Base-by-base conservation (phyloP, 2,888 invertebrate genomes). In the Chymomyza procnemis region DNA sequence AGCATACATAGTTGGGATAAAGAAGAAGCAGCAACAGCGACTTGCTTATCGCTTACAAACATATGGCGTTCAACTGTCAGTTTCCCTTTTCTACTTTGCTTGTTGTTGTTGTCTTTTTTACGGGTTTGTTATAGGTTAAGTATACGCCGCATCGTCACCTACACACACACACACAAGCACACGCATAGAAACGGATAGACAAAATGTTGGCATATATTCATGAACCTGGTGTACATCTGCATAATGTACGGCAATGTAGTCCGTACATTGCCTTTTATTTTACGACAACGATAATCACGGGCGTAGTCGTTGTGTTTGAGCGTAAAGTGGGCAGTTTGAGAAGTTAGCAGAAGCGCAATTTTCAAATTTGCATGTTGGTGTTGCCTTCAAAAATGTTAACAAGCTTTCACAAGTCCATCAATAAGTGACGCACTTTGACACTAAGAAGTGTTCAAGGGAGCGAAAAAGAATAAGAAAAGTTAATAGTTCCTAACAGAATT, bases 221-320 rank as follows among this genome's bases (percentile, higher is more conserved):
- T 81, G 81, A 81, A 81, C 81, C 86, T 78, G 86, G 69, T 71
- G 84, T 86, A 86, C 86, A 81, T 81, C 81, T 86, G 81, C 81
- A 81, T 81, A 86, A 81, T 81, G 79, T 85, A 81, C 78, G 81
- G 84, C 78, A 83, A 80, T 74, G 84, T 81, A 84, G 86, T 9
- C 81, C 73, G 84, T 76, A 78, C 81, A 79, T 74, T 78, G 86
- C 81, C 81, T 81, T 81, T 81, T 85, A 85, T 81, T 81, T 86
- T 86, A 80, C 81, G 76, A 41, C 12, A 41, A 41, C 34, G 34
- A 41, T 41, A 41, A 41, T 41, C 34, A 41, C 12, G 34, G 34
- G 34, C 34, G 34, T 41, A 41, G 34, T 41, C 34, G n/a, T n/a
- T 41, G 34, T 41, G 34, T 4, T 12, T 12, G 12, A 41, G 76